These are phyloP conservation scores for Microhierax caerulescens DNA, from an alignment of 2,797 vertebrate species.

Conservation along the genomic window DNA sequence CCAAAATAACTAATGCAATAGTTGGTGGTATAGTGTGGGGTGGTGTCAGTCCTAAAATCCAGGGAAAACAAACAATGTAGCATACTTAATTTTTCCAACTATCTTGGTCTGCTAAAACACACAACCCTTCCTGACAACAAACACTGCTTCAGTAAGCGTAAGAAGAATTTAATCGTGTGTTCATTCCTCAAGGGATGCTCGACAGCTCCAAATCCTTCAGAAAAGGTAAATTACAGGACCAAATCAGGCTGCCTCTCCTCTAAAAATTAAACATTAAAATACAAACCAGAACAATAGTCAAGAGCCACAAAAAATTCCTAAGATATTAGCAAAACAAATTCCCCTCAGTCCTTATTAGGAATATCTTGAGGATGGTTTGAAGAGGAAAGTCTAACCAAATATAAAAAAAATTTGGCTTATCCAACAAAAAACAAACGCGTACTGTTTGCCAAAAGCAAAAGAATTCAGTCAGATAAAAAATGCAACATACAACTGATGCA, in stretches of 20 bases:
- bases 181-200: not conserved
- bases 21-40: not conserved
- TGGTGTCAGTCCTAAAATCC: not conserved
- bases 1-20: not conserved
- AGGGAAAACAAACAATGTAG: not conserved
- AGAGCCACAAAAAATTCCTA: slow-evolving; percentile 54
- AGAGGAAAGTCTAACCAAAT: slow-evolving; percentile 52
- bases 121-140: not conserved
- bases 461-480: slow-evolving; percentile 42
- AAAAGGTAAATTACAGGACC: slow-evolving; percentile 15
- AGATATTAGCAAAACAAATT: slow-evolving; percentile 67
- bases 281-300: slow-evolving; percentile 42
- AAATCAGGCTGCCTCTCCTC: not conserved
- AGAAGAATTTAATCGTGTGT: not conserved
- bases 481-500: not conserved
- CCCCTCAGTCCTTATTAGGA: slow-evolving; percentile 60
- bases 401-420: slow-evolving; percentile 34
- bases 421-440: not conserved
- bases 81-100: not conserved
- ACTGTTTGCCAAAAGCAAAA: slow-evolving; percentile 35
- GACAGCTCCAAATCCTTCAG: not conserved
- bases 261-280: slow-evolving; percentile 21
- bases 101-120: not conserved
- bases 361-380: slow-evolving; percentile 39
- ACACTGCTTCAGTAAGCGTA: not conserved